Percentiles rank a stretch among this genome's conserved stretches.
Evolutionary conservation across 2,113 vertebrate species (phyloP).

Genomic region (Gymnorhina tibicen): DNA sequence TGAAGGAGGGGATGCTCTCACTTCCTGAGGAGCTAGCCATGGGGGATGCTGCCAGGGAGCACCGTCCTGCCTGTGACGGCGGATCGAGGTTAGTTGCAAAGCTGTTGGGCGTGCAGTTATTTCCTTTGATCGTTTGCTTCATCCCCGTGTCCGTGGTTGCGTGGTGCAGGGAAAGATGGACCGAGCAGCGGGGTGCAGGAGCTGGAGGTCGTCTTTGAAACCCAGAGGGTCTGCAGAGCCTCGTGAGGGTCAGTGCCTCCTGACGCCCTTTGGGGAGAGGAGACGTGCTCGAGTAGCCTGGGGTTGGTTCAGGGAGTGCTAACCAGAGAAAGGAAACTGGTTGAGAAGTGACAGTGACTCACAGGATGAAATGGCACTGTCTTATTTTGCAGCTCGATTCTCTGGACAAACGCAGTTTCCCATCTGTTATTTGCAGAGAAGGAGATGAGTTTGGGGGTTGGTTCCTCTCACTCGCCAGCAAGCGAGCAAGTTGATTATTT

Average conservation of each 20-base stretch:
- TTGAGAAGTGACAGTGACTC: slow-evolving; percentile 45
- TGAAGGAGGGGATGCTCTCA: background rate
- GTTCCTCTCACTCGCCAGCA: slow-evolving; percentile 8
- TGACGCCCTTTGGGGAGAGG: background rate
- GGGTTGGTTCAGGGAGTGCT: background rate
- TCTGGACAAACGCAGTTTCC: background rate
- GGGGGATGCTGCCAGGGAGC: background rate
- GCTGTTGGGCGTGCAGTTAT: background rate
- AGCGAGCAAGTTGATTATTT: slow-evolving; percentile 36
- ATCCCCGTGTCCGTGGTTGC: background rate
- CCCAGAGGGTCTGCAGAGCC: background rate
- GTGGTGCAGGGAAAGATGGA: background rate
- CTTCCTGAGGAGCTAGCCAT: background rate
- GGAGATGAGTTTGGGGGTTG: slow-evolving; percentile 36
- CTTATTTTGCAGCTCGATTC: background rate
- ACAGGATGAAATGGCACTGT: slow-evolving; percentile 23
- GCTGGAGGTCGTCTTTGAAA: background rate
- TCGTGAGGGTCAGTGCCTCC: background rate
- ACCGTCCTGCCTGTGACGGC: background rate
- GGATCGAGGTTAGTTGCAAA: background rate
- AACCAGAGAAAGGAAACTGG: background rate
- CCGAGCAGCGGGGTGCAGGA: fast-evolving
- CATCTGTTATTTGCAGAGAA: slow-evolving; percentile 52
- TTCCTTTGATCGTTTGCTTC: background rate
- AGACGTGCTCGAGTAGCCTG: background rate